phyloP scores from a whole-genome alignment of 2,888 invertebrate genomes.

The Tachina fera region DNA sequence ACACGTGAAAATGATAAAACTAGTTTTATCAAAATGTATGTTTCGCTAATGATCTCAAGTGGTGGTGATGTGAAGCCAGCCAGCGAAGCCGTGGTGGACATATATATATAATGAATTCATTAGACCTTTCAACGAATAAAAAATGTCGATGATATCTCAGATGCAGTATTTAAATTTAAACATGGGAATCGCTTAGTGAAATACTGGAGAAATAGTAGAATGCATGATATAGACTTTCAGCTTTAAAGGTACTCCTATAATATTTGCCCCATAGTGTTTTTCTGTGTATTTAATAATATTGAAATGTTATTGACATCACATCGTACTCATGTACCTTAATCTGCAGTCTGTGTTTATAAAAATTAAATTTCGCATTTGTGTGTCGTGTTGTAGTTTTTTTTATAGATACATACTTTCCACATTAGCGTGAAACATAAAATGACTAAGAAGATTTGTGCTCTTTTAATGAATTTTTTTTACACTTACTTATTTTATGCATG shows the following conservation, averaged over 20 bases:
- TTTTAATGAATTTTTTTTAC: conserved; percentile 29
- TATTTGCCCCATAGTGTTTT: neutral
- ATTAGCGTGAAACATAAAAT: conserved; percentile 48
- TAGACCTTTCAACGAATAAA: too few relatives aligned
- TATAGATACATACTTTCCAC: conserved; percentile 42
- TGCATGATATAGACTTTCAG: neutral
- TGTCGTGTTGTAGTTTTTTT: conserved; percentile 11
- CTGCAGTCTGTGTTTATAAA: conserved; percentile 8
- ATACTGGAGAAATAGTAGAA: too few relatives aligned
- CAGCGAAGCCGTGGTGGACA: too few relatives aligned
- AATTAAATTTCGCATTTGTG: conserved; percentile 45
- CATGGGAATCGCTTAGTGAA: too few relatives aligned
- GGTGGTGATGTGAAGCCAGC: too few relatives aligned
- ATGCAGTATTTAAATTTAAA: too few relatives aligned
- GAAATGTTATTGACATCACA: conserved; percentile 52
- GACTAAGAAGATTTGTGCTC: conserved; percentile 36
- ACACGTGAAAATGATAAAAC: too few relatives aligned
- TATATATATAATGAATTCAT: too few relatives aligned
- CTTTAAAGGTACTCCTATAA: neutral
- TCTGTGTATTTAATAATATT: conserved; percentile 6
- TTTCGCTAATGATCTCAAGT: too few relatives aligned
- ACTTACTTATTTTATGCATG: conserved; percentile 34
- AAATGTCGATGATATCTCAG: too few relatives aligned
- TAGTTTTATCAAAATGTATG: too few relatives aligned
- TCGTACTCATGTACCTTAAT: conserved; percentile 16